phyloP scores from a whole-genome alignment of 2,113 vertebrate species.

The Peromyscus maniculatus region DNA sequence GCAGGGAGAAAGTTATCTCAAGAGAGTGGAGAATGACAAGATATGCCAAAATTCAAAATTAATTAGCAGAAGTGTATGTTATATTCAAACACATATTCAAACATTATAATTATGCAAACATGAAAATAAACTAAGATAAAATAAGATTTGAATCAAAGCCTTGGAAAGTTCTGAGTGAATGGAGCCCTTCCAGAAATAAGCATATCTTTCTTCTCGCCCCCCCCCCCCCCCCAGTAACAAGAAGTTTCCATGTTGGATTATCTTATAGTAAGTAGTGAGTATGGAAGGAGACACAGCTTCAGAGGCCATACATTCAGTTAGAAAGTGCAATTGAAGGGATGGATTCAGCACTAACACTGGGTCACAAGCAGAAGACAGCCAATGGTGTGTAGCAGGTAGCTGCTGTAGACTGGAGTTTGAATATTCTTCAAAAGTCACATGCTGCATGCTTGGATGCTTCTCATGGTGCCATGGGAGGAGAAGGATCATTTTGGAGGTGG shows the following conservation, averaged over 20 bases:
- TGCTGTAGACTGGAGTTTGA: background rate
- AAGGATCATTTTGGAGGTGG: background rate
- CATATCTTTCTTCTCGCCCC: background rate
- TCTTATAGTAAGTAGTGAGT: background rate
- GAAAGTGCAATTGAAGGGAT: background rate
- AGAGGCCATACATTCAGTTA: background rate
- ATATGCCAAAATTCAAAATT: background rate
- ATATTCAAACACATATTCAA: background rate
- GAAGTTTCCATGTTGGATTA: background rate
- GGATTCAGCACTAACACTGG: background rate
- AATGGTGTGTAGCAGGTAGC: background rate
- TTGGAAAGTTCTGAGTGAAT: background rate
- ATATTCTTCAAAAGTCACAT: background rate
- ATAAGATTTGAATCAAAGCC: background rate
- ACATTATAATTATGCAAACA: background rate
- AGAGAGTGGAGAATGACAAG: background rate
- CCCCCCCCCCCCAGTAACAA: background rate
- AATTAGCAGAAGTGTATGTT: background rate
- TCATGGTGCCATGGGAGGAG: background rate
- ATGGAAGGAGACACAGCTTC: background rate
- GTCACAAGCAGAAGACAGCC: background rate
- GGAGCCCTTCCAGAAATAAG: background rate
- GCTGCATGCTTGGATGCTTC: too few relatives aligned
- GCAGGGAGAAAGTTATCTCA: background rate
- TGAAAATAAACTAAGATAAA: background rate